Evolutionary conservation across 2,888 invertebrate genomes (phyloP).

Genomic region (Tachina grossa): DNA sequence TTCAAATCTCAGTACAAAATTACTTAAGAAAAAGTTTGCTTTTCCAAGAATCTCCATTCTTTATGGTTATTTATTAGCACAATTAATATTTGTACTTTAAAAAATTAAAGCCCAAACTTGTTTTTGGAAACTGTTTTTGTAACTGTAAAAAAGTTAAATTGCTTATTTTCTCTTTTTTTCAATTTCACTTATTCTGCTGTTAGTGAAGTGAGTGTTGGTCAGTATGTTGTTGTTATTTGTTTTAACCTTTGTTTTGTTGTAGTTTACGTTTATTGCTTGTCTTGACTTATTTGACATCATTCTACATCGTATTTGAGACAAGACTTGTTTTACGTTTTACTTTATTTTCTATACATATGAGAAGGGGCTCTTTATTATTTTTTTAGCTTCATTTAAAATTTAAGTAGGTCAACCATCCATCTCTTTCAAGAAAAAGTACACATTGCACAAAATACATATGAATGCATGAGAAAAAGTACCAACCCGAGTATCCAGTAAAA

Average conservation of each 20-base stretch:
- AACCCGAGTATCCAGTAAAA: conserved; percentile 40
- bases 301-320: conserved; percentile 54
- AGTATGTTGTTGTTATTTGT: not conserved
- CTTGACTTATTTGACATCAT: conserved; percentile 70
- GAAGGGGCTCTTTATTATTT: conserved; percentile 35
- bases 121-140: not conserved
- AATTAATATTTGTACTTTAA: not conserved
- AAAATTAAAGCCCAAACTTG: conserved; percentile 1
- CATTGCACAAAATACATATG: conserved; percentile 1
- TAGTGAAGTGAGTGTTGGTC: conserved; percentile 6
- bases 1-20: too few relatives aligned
- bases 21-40: not conserved
- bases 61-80: not conserved
- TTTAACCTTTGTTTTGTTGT: conserved; percentile 3
- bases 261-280: conserved; percentile 59
- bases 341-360: conserved; percentile 34
- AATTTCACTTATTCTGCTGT: conserved; percentile 47
- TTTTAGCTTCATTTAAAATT: conserved; percentile 11
- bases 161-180: conserved; percentile 8
- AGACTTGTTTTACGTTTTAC: conserved; percentile 57
- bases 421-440: conserved; percentile 60
- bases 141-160: conserved; percentile 12
- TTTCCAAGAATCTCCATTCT: not conserved
- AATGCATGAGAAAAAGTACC: conserved; percentile 37
- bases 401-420: conserved; percentile 66